Percentiles rank a stretch among this genome's conserved stretches.
Conservation (phyloP, 2,113 vertebrate genomes). For the Glaucidium brasilianum region DNA sequence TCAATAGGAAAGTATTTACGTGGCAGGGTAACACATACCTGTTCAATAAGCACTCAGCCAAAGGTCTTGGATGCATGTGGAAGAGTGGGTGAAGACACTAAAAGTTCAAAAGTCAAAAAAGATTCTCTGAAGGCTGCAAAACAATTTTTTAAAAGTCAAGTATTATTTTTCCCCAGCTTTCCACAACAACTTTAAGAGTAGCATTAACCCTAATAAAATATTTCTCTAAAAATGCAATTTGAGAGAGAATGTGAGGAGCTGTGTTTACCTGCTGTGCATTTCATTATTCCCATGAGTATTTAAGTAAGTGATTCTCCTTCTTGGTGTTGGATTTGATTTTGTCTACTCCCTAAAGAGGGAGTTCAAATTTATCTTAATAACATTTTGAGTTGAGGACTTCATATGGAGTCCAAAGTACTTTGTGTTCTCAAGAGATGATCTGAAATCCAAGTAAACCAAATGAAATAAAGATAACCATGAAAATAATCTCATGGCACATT, state of each 20-base stretch:
- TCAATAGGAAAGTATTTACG: not conserved
- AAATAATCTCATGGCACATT: not conserved
- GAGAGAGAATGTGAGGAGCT: not conserved
- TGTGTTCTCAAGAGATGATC: not conserved
- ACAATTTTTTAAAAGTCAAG: constrained; percentile 1
- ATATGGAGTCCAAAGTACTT: constrained; percentile 18
- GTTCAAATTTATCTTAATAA: constrained; percentile 45
- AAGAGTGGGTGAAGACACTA: not conserved
- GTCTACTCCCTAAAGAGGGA: not conserved
- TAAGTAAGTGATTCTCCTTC: constrained; percentile 36
- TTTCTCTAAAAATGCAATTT: constrained; percentile 15
- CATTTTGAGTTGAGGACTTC: constrained; percentile 25
- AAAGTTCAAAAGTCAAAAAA: constrained; percentile 2
- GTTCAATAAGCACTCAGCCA: not conserved
- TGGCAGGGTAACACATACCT: not conserved
- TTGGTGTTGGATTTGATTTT: constrained; percentile 26
- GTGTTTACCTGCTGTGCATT: constrained; percentile 6
- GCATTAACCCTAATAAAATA: constrained; percentile 30
- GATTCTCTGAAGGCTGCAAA: constrained; percentile 31
- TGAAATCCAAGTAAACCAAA: constrained; percentile 2
- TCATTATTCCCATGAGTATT: not conserved
- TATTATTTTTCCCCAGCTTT: not conserved
- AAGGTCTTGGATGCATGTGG: not conserved
- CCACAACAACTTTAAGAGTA: not conserved
- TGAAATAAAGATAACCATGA: not conserved